Base-by-base conservation (phyloP, 2,888 invertebrate genomes). In the Cheiracanthium punctorium region DNA sequence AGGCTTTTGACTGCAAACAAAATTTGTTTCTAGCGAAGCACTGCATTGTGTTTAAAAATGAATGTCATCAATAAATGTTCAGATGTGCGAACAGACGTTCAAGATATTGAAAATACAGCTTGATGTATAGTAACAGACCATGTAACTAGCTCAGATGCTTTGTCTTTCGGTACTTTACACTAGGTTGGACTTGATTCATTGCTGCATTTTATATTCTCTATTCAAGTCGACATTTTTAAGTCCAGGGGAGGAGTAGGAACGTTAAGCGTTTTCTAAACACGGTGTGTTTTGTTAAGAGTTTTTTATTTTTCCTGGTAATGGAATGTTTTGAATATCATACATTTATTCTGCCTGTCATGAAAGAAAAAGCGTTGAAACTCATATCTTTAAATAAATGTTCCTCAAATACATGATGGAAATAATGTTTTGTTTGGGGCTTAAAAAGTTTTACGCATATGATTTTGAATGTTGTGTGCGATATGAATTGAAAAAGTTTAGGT, bases 31-130 rank as follows among this genome's bases (percentile, higher is more conserved):
- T 71, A 75, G 58, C 70, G 24, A 72, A 14, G 52, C 52, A 79
- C 77, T 79, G 69, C 67, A 84, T 79, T 79, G 79, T 37, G 24
- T 72, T 82, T 76, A 82, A 76, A 82, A 82, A 82, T 76, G 70
- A 64, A 33, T 30, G 24, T 41, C 77, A 65, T 76, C 71, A 67
- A 75, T 32, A 33, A 41, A 28, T 48, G 48, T 65, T 64, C 48
- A 29, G 20, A 65, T 20, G 71, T 32, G 43, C 8, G 64, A 82
- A 76, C 43, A 64, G 52, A 17, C 24, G 58, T 17, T 30, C n/a
- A 10, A 65, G 65, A 67, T 65, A 77, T 82, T 65, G 76, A 37
- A 76, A 58, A 52, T 29, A 1, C 32, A n/a, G 29, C 28, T 37
- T 82, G 82, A 77, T 65, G 65, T 33, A 77, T 73, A 64, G 65